These are phyloP conservation scores for Paradisaea rubra DNA, from an alignment of 2,113 vertebrate species.

Conservation along the genomic window DNA sequence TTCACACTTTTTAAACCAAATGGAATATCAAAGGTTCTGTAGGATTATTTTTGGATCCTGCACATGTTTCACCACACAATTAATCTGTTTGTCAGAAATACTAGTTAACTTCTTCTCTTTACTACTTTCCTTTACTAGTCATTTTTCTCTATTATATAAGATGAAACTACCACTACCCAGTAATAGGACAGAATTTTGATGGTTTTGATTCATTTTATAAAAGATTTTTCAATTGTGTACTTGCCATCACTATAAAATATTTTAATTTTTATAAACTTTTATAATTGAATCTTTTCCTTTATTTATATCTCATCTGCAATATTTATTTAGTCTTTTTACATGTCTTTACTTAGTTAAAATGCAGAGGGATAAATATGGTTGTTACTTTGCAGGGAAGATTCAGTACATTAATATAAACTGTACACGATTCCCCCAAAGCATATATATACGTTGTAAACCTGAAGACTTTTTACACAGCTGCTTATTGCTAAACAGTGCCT, in stretches of 20 bases:
- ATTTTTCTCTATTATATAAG: background rate
- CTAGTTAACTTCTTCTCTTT: conserved; percentile 26
- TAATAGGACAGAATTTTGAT: background rate
- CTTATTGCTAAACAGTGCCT: conserved; percentile 99
- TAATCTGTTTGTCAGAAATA: conserved; percentile 68
- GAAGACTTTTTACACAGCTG: conserved; percentile 97
- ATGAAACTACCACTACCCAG: background rate
- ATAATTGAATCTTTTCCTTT: conserved; percentile 19
- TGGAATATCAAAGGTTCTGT: conserved; percentile 56
- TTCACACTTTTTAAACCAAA: conserved; percentile 49
- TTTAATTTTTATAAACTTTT: conserved; percentile 38
- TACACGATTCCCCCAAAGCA: conserved; percentile 87
- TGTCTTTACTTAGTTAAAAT: conserved; percentile 70
- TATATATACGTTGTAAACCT: conserved; percentile 89
- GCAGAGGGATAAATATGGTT: conserved; percentile 69
- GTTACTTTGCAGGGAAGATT: conserved; percentile 65
- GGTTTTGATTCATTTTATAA: background rate
- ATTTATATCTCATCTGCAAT: conserved; percentile 23
- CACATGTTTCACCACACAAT: conserved; percentile 46
- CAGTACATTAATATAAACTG: conserved; percentile 89
- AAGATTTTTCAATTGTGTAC: background rate
- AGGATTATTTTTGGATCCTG: conserved; percentile 57
- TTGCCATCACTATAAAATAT: background rate
- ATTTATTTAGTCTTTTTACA: conserved; percentile 71
- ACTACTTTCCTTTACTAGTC: conserved; percentile 39